phyloP scores from a whole-genome alignment of 2,113 vertebrate species.

The Dicentrarchus labrax region DNA sequence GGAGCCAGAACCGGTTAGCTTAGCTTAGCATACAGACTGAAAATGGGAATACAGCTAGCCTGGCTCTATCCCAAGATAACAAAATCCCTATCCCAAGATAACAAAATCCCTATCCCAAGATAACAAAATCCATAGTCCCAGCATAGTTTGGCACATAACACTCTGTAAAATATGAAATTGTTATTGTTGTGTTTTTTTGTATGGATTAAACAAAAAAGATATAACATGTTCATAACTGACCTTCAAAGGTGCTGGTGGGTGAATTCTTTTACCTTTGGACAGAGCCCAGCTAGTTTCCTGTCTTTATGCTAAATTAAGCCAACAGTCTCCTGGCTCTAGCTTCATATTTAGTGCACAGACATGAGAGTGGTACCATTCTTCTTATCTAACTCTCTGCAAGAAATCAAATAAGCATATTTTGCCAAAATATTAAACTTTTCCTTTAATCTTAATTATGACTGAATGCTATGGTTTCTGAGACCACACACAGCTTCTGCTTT shows the following conservation, averaged over 20 bases:
- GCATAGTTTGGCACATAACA: background rate
- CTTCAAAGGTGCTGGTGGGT: background rate
- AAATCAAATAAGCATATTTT: background rate
- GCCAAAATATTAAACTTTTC: background rate
- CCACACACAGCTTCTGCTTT: slow-evolving; percentile 25
- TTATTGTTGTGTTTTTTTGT: background rate
- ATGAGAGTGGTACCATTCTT: background rate
- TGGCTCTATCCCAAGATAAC: background rate
- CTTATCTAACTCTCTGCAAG: background rate
- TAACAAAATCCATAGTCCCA: background rate
- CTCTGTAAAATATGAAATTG: background rate
- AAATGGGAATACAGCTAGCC: background rate
- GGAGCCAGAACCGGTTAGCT: background rate
- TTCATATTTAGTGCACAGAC: background rate
- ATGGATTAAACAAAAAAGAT: background rate
- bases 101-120: background rate
- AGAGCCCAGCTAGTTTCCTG: background rate
- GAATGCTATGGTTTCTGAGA: background rate
- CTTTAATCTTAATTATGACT: background rate
- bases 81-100: background rate
- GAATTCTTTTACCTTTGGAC: too few species aligned
- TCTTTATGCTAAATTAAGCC: background rate
- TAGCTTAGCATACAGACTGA: background rate
- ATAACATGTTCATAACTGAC: background rate
- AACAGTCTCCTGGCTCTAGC: background rate